These are phyloP conservation scores for Cotesia typhae DNA, from an alignment of 1,140 invertebrate species.

Conservation along the genomic window DNA sequence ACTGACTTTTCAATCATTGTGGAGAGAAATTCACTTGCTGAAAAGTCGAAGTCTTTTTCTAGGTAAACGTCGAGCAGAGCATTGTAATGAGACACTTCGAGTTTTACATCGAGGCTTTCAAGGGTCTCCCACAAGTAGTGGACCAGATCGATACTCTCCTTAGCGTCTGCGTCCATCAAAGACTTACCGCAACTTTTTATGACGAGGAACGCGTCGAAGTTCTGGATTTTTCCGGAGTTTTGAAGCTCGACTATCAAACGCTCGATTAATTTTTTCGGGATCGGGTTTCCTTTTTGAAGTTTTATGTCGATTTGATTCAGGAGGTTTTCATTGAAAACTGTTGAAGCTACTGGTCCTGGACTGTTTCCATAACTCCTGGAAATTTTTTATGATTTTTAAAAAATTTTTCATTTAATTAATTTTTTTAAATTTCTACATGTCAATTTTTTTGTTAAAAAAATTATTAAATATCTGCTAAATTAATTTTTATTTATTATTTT, in stretches of 20 bases:
- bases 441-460: no score
- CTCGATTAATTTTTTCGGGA: not conserved
- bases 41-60: conserved; percentile 84
- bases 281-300: not conserved
- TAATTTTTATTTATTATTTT: no score
- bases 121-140: conserved; percentile 38
- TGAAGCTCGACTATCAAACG: conserved; percentile 13
- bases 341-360: no score
- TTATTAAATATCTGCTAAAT: no score
- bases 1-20: conserved; percentile 78
- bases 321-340: no score
- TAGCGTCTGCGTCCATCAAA: conserved; percentile 11
- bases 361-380: no score
- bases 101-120: conserved; percentile 66
- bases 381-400: no score
- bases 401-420: no score
- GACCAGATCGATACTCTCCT: conserved; percentile 30
- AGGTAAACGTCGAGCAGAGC: conserved; percentile 81
- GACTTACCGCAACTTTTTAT: conserved; percentile 38
- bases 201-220: conserved; percentile 33
- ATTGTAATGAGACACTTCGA: conserved; percentile 89
- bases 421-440: no score
- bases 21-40: conserved; percentile 77
- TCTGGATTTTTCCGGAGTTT: conserved; percentile 22
- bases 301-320: no score